A percentile compares a stretch with the other conserved stretches of the same genome.
phyloP scores from a whole-genome alignment of 2,888 invertebrate species.

The Brachylomia viminalis region DNA sequence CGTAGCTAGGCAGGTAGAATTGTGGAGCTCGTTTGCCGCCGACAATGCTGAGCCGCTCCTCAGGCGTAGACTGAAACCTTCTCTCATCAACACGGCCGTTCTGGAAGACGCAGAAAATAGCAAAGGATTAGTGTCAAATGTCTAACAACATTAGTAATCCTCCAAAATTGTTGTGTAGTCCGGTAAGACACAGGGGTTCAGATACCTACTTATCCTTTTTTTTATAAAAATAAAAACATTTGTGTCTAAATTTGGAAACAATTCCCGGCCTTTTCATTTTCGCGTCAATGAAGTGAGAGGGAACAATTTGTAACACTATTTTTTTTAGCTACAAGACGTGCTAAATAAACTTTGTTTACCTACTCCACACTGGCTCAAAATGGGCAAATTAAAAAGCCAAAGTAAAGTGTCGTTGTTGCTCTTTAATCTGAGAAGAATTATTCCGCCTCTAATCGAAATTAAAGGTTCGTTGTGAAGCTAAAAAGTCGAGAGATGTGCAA shows the following conservation, averaged over 20 bases:
- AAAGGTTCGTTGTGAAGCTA: background rate
- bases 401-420: background rate
- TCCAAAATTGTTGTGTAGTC: background rate
- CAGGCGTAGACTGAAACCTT: constrained; percentile 97
- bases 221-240: too few relatives aligned
- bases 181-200: background rate
- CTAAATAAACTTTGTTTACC: background rate
- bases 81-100: constrained; percentile 98
- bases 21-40: constrained; percentile 99
- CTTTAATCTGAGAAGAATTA: constrained; percentile 26
- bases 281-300: too few relatives aligned
- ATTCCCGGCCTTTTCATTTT: background rate
- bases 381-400: constrained; percentile 1
- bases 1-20: constrained; percentile 98
- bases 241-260: too few relatives aligned
- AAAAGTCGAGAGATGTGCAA: constrained; percentile 3
- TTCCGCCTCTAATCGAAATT: background rate
- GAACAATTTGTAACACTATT: background rate
- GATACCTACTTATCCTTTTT: background rate
- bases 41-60: constrained; percentile 97
- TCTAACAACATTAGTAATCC: background rate
- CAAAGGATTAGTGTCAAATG: constrained; percentile 1
- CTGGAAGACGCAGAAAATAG: constrained; percentile 77
- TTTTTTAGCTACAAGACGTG: background rate
- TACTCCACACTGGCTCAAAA: too few relatives aligned